phyloP scores from a whole-genome alignment of 2,113 vertebrate species.

The Spea multiplicata region DNA sequence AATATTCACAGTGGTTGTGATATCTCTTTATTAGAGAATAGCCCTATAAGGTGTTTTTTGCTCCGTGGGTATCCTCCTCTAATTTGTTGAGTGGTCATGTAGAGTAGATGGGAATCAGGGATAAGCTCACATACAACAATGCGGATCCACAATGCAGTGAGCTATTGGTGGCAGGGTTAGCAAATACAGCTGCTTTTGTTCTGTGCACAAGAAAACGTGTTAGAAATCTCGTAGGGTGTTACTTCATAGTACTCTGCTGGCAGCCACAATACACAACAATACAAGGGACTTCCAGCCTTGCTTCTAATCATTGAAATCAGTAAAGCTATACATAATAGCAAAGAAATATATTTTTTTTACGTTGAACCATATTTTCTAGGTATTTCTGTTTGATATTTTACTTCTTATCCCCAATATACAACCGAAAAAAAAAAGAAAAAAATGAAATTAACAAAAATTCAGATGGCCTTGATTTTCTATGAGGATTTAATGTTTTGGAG shows the following conservation, averaged over 20 bases:
- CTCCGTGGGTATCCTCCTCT: constrained; percentile 18
- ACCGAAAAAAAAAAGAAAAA: background rate
- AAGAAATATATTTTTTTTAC: background rate
- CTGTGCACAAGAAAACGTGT: constrained; percentile 22
- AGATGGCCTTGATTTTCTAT: too few relatives aligned
- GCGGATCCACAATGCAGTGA: constrained; percentile 30
- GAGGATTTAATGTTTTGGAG: too few relatives aligned
- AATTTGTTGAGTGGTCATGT: constrained; percentile 30
- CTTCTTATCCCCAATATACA: background rate
- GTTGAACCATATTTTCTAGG: background rate
- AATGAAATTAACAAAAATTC: too few relatives aligned
- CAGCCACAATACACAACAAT: constrained; percentile 16
- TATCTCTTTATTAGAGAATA: constrained; percentile 26
- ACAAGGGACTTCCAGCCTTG: constrained; percentile 3
- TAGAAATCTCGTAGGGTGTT: constrained; percentile 27
- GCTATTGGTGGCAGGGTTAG: constrained; percentile 13
- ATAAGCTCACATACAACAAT: constrained; percentile 27
- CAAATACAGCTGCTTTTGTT: constrained; percentile 34
- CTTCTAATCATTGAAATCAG: background rate
- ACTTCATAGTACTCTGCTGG: constrained; percentile 20
- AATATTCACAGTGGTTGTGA: constrained; percentile 4
- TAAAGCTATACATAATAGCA: background rate
- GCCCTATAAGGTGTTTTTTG: constrained; percentile 26
- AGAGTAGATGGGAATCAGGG: constrained; percentile 32
- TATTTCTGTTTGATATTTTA: background rate